These are phyloP conservation scores for Agelas oroides DNA, from an alignment of 37 sponge, comb jelly and placozoan genomes.

Conservation along the genomic window DNA sequence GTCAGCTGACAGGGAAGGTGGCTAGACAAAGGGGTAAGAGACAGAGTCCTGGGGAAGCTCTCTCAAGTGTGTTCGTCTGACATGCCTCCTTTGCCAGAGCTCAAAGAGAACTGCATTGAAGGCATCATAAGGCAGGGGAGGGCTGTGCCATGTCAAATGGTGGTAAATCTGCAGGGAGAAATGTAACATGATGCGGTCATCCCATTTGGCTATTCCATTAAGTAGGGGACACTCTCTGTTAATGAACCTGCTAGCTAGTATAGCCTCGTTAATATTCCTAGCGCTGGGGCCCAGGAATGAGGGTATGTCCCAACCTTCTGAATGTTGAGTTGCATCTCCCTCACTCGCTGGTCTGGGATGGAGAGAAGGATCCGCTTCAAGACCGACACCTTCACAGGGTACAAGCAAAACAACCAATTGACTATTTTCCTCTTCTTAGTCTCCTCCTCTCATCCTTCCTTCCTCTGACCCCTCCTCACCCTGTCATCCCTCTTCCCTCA, in stretches of 20 bases:
- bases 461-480: no score
- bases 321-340: conserved; percentile 14
- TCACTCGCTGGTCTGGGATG: conserved; percentile 7
- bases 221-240: no score
- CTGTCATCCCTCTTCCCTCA: no score
- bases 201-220: no score
- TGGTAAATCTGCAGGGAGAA: conserved; percentile 33
- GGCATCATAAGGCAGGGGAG: conserved; percentile 75
- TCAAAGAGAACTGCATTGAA: conserved; percentile 78
- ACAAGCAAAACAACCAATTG: neutral
- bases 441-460: no score
- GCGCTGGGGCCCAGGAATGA: neutral
- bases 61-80: conserved; percentile 7
- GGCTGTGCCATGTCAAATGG: conserved; percentile 84
- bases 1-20: no score
- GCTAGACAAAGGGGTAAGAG: no score
- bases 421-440: no score
- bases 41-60: neutral
- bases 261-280: no score
- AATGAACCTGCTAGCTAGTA: neutral
- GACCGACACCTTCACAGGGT: conserved; percentile 4
- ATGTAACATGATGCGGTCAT: neutral
- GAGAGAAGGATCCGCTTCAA: conserved; percentile 25
- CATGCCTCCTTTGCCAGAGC: conserved; percentile 66
- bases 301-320: neutral